phyloP scores from a whole-genome alignment of 2,888 invertebrate genomes.

The Agrochola circellaris region DNA sequence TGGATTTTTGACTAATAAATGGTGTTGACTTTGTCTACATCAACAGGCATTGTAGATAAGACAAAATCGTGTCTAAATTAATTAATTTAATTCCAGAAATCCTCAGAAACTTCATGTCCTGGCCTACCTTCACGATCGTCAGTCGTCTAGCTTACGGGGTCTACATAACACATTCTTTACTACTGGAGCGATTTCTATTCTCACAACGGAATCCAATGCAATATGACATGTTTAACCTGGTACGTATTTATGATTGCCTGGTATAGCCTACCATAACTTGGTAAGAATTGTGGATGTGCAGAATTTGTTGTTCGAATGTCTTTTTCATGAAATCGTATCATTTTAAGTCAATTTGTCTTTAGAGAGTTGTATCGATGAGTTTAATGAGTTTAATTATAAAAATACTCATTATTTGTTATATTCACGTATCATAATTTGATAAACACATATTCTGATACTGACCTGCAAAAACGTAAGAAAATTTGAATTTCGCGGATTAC shows the following conservation, averaged over 20 bases:
- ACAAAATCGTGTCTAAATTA: background rate
- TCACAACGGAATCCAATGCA: conserved; percentile 54
- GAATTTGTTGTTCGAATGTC: too few species aligned
- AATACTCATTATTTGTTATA: too few species aligned
- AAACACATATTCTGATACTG: too few species aligned
- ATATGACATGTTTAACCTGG: conserved; percentile 51
- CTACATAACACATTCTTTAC: conserved; percentile 55
- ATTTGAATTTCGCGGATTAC: too few species aligned
- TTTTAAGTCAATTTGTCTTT: too few species aligned
- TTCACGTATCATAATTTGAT: too few species aligned
- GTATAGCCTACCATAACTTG: background rate
- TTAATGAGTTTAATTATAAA: too few species aligned
- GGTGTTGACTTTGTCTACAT: background rate
- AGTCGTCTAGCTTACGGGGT: conserved; percentile 56
- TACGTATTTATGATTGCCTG: conserved; percentile 31
- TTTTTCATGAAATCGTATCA: too few species aligned
- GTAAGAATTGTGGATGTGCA: too few species aligned
- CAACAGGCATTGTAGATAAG: too few species aligned
- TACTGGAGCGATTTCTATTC: conserved; percentile 42
- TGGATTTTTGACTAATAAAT: background rate
- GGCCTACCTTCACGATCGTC: conserved; percentile 43
- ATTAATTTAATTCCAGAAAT: conserved; percentile 33
- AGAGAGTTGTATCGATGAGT: too few species aligned
- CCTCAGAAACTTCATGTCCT: conserved; percentile 48
- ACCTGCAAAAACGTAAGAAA: too few species aligned